Evolutionary conservation across 2,888 invertebrate species (phyloP), one percentile per base, ranked within the genome.

Genomic region (Andrena chrysosceles): DNA sequence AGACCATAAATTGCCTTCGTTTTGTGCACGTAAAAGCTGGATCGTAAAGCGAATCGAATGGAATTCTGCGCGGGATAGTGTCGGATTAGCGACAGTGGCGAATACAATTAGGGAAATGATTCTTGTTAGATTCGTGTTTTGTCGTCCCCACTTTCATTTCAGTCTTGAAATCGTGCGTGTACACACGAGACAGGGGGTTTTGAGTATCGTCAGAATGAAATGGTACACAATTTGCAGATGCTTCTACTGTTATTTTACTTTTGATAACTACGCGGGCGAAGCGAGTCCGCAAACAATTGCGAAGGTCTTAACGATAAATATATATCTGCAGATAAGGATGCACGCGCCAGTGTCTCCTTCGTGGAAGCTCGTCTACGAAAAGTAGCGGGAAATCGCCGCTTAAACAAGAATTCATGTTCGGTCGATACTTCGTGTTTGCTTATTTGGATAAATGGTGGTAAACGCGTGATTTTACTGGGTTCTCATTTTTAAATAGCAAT

Each of bases 1-100:
- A 68, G 33, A 60, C 23, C n/a, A 42, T 49, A 16, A 74, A 33
- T 60, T 74, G 59, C n/a, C 48, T 49, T 60, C 20, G 0, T 66
- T 48, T 63, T 35, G 35, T 20, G n/a, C 2, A n/a, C 8, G 13
- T 73, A 63, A 2, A 13, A 20, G 5, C n/a, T 67, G 49, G 10
- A 49, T 8, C 13, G 33, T 26, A 59, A 66, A 74, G 23, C 23
- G 23, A 16, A 2, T 10, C 10, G 33, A 74, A 23, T 31, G 2
- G 56, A 52, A 35, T 63, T 71, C 13, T 0, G 6, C 26, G 35
- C n/a, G 10, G 23, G 5, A 10, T 29, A 13, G 13, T 31, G 33
- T 1, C 3, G 1, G n/a, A 26, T 62, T 13, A 26, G 5, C 52
- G 23, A 2, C 48, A 10, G 2, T 72, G 26, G 10, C 10, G 10